Base-by-base conservation (phyloP, 2,888 invertebrate genomes). In the Lasioglossum oenotherae region DNA sequence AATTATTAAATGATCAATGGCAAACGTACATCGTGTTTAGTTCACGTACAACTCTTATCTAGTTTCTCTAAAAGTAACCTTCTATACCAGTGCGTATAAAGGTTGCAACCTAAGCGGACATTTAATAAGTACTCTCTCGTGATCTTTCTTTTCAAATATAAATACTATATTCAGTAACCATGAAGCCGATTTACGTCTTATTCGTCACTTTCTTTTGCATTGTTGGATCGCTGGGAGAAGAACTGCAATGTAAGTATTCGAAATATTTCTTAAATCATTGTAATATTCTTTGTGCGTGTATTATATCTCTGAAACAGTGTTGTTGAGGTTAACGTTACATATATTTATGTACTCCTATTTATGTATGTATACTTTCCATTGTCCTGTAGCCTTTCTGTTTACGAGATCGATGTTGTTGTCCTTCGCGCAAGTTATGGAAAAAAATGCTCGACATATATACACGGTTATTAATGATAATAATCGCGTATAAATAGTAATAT, bases 41-140 rank as follows among this genome's bases (percentile, higher is more conserved):
- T 90, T 84, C 74, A 81, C 85, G 74, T 81, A 87, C 87, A 74
- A 88, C 81, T 86, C 85, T 90, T 89, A 88, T 88, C 86, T 86
- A 87, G 74, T 81, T 84, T 78, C 80, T 71, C 73, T 78, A 89
- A 88, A 89, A 35, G 90, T 90, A 97, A 93, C 97, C 98, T 98
- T 98, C 98, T 98, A 96, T 97, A 96, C 98, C 98, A 98, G 98
- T 98, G 98, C 96, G 98, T 98, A 97, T 98, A 98, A 98, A 98
- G 98, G 98, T 97, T 96, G 93, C 93, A 92, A 91, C 91, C 82
- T 81, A 80, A 85, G 86, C 76, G 83, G 86, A 46, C 82, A 83
- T 83, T 83, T 83, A 73, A 80, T 27, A 82, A 86, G 80, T 81
- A 72, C 49, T 77, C 74, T 81, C 80, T 78, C 72, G 78, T 67